A percentile compares a stretch with the other conserved stretches of the same genome.
Conservation (phyloP, 2,113 vertebrate species). For the Crocuta crocuta region DNA sequence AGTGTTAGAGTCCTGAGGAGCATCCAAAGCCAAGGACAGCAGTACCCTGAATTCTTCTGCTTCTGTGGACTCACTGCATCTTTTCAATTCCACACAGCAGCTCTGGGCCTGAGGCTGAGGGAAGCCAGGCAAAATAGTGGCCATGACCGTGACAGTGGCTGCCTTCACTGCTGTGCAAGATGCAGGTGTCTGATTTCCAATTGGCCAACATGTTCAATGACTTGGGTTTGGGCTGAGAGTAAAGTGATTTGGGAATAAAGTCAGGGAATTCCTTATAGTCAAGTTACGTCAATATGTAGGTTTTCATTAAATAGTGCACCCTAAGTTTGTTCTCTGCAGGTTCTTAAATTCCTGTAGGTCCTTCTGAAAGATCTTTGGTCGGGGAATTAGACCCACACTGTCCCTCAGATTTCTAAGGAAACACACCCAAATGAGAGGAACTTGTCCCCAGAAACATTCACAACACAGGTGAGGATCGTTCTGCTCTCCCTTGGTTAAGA, state of each 20-base stretch:
- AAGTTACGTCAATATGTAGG: neutral
- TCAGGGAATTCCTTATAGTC: neutral
- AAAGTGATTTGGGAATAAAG: neutral
- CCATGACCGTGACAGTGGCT: neutral
- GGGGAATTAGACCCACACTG: neutral
- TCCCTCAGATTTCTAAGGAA: neutral
- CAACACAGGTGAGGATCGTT: neutral
- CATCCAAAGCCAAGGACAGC: neutral
- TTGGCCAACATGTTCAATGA: neutral
- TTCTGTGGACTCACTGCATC: neutral
- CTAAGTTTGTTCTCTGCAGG: neutral
- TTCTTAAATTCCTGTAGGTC: neutral
- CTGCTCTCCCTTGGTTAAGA: neutral
- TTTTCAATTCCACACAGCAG: neutral
- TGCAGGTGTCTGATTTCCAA: neutral
- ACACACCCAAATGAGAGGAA: neutral
- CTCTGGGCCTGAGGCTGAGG: neutral
- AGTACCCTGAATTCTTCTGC: neutral
- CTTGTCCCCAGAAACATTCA: neutral
- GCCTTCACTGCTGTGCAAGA: neutral
- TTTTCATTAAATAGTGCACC: neutral
- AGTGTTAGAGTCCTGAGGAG: fast-evolving
- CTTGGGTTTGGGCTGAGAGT: neutral
- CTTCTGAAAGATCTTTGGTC: neutral
- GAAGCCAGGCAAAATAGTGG: neutral